Base-by-base conservation (phyloP, 2,888 invertebrate species). In the Clunio marinus region DNA sequence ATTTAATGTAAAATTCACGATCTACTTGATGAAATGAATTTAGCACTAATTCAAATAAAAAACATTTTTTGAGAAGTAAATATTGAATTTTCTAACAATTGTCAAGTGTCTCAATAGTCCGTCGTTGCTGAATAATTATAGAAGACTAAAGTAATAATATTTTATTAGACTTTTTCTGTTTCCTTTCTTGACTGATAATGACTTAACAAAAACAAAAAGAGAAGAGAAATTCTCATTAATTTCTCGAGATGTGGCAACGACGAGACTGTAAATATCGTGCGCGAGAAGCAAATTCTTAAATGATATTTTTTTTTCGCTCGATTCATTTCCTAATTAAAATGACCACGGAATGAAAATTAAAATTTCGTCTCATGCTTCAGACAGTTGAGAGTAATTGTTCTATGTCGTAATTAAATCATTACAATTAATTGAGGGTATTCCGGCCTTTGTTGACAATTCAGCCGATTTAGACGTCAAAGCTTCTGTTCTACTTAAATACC, bases 321-420 rank as follows among this genome's bases (percentile, higher is more conserved):
- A 57, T 25, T 57, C 57, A 57, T 57, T 57, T 57, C 57, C 57
- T 57, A 57, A 57, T 57, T 57, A 57, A 57, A 57, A 57, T 27
- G 10, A 27, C 27, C 27, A 57, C 25, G 57, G 27, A 57, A 57
- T 22, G 27, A 57, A 27, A 57, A 57, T 27, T 27, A 57, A 57
- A 57, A 20, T 1, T 10, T 8, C 32, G 10, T 7, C 32, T 7
- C 4, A 32, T 7, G 4, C 27, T 27, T 5, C 57, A 57, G 51
- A 22, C 45, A 10, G 5, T 45, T 55, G 55, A 7, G 55, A 3
- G 25, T 57, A 57, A 57, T 57, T 57, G 25, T 57, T 57, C 57
- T 57, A 5, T 27, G 27, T 57, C 57, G 51, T 57, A 57, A 57
- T 57, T 57, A 57, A 57, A 57, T 57, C 57, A 57, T 57, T 57